Base-by-base conservation (phyloP, 2,797 vertebrate species). In the Nannoperca australis region DNA sequence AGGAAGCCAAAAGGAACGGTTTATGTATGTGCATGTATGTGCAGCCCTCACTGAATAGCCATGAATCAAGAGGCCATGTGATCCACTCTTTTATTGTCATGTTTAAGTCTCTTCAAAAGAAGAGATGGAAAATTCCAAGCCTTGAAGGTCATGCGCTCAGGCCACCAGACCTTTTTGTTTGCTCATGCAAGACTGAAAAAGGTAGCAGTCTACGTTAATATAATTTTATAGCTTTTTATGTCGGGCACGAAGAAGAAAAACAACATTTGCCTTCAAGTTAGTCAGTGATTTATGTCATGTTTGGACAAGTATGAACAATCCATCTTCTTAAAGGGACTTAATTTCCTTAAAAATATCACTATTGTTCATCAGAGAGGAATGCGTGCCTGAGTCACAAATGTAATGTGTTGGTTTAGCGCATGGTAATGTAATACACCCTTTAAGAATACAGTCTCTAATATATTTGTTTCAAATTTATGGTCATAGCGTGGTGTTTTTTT, bases 71-170 rank as follows among this genome's bases (percentile, higher is more conserved):
- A 83, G 81, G 82, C 91, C 91, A 85, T 61, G 79, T 90, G 90
- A 91, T 72, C 78, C 24, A 22, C 81, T 77, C 80, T 79, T 65
- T 92, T 87, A 92, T 92, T 93, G 91, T 93, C 91, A 92, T 83
- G 85, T 92, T 90, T 76, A 82, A 88, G 83, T 87, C 86, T 85
- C 82, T 88, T 88, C 71, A 85, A 87, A 87, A 81, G 70, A 80
- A 54, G 85, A 78, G 81, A 88, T 87, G 90, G 92, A 94, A 92
- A 93, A 93, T 93, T 94, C 92, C 93, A 88, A 79, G 83, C 87
- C 66, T 71, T 11, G 18, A 38, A 91, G 88, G 91, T 94, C 89
- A 92, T 88, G 85, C 59, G 10, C 89, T 90, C 59, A 78, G 79
- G 77, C 88, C 80, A 89, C 79, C 76, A 91, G 87, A 86, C 83